Conservation (phyloP, 1,140 invertebrate species). For the Drosophila teissieri region DNA sequence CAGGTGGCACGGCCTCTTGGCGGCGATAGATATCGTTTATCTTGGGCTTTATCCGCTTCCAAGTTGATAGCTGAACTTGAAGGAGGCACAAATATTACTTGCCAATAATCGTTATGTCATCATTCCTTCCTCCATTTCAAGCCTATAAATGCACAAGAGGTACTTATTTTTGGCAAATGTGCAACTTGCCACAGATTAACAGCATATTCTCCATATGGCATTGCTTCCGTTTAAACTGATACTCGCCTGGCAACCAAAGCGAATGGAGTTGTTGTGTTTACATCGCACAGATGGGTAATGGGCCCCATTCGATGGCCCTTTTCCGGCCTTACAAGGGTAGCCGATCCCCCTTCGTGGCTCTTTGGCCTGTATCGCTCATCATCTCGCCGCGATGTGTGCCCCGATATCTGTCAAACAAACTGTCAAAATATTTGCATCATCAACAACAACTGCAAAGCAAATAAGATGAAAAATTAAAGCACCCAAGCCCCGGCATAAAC, state of each 20-base stretch:
- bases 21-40: constrained; percentile 11
- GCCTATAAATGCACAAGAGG: too few species aligned
- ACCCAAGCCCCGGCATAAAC: constrained; percentile 12
- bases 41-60: constrained; percentile 12
- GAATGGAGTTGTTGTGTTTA: constrained; percentile 29
- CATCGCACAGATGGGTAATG: constrained; percentile 2
- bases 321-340: not conserved
- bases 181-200: not conserved
- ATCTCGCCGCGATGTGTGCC: not conserved
- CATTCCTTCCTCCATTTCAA: not conserved
- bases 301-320: constrained; percentile 10
- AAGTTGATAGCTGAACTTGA: constrained; percentile 26
- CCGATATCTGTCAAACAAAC: constrained; percentile 52
- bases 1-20: constrained; percentile 22
- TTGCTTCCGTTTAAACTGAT: not conserved
- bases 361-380: constrained; percentile 26
- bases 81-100: not conserved
- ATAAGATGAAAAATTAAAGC: constrained; percentile 39
- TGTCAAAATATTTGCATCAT: constrained; percentile 79
- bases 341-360: not conserved
- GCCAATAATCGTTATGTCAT: not conserved
- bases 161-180: not conserved
- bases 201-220: not conserved
- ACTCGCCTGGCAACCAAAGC: not conserved
- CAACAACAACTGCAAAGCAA: constrained; percentile 49